Evolutionary conservation across 2,113 vertebrate species (phyloP), one percentile per base, ranked within the genome.

Genomic region (Elephas maximus): DNA sequence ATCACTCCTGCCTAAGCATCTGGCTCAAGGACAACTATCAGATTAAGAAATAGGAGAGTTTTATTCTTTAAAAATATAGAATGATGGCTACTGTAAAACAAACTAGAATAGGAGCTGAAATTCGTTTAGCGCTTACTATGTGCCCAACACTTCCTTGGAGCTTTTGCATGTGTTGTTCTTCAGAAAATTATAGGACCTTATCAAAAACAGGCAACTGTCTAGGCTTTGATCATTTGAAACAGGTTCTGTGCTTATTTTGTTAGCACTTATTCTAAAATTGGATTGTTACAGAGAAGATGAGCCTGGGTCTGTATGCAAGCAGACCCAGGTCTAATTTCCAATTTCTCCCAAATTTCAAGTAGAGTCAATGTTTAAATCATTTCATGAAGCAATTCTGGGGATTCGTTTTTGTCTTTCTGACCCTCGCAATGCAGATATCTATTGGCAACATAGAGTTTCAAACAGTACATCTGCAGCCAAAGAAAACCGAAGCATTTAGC

Each of bases 381-480:
- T 97, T 96, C 0, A 7, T 30, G 97, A 97, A 96, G 21, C 69
- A 73, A 93, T 95, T 94, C 88, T 89, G 30, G 51, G 53, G 28
- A 53, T 85, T 78, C 91, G 44, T 92, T 97, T 97, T 97, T 76
- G 37, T 45, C 81, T 96, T 93, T 97, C 82, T 89, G 78, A 88
- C 95, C 73, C 78, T 97, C 97, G 96, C 97, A 99, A 99, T 99
- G 99, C 99, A 99, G 99, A 99, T 99, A 99, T 99, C 99, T 99
- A 98, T 98, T 99, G 98, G 98, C 98, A 99, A 99, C 99, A 99
- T 98, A 98, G 97, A 98, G 95, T 97, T 98, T 96, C 90, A 98
- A 99, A 98, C 98, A 97, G 98, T 99, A 99, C 99, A 98, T 99
- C 98, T 99, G 99, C 99, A 99, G 99, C 99, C 99, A 99, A 99